These are phyloP conservation scores for Platanista minor DNA, from an alignment of 2,113 vertebrate species.

Conservation along the genomic window DNA sequence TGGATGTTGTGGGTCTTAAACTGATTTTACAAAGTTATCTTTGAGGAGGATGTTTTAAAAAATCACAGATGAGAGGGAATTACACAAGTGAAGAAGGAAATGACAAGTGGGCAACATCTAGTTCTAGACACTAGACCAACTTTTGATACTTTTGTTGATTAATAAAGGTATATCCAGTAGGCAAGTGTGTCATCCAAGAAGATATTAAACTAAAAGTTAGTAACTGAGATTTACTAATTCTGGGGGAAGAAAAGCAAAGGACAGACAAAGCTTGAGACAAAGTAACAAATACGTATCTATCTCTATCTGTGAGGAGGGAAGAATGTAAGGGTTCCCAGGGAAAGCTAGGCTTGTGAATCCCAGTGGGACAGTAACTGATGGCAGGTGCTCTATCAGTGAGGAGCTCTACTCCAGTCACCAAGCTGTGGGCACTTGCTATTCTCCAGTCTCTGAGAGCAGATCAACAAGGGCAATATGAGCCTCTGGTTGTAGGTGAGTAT, in stretches of 20 bases:
- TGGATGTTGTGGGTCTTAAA: neutral
- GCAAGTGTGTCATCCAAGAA: neutral
- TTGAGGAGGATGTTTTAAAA: neutral
- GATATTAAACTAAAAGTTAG: neutral
- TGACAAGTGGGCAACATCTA: neutral
- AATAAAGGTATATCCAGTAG: neutral
- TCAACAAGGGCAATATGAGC: neutral
- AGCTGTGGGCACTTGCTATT: neutral
- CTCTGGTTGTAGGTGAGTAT: neutral
- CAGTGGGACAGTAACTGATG: accelerated
- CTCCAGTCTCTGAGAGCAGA: neutral
- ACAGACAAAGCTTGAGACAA: neutral
- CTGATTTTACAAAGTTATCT: neutral
- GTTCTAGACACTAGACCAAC: neutral
- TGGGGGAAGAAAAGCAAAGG: neutral
- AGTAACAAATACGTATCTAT: neutral
- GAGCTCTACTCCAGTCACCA: neutral
- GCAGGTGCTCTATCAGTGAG: no score
- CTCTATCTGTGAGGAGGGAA: neutral
- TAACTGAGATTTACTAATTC: neutral
- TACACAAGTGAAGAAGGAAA: neutral
- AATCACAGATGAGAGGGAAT: neutral
- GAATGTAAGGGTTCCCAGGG: neutral
- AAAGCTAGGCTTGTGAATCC: neutral
- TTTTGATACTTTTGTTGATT: neutral